phyloP scores from a whole-genome alignment of 1,140 invertebrate genomes.

The Adelges cooleyi region DNA sequence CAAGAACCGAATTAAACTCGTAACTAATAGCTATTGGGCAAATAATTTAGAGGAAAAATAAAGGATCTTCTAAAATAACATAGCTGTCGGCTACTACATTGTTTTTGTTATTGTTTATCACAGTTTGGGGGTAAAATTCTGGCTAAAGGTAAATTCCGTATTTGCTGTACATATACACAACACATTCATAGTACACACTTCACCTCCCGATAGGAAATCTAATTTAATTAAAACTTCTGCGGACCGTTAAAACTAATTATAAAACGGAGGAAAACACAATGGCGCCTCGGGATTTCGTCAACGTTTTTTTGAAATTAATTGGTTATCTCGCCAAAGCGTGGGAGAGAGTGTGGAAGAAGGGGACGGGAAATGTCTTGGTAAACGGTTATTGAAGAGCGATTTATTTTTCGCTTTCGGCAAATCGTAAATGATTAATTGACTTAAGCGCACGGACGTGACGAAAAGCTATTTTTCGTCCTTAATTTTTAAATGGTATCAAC shows the following conservation, averaged over 20 bases:
- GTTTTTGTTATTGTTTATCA: too few relatives aligned
- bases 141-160: too few relatives aligned
- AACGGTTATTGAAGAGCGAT: background rate
- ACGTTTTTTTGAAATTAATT: background rate
- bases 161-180: too few relatives aligned
- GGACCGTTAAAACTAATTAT: background rate
- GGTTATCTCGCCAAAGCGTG: background rate
- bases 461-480: background rate
- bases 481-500: constrained; percentile 11
- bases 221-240: constrained; percentile 7
- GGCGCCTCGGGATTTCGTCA: background rate
- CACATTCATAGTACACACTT: too few relatives aligned
- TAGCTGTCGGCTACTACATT: too few relatives aligned
- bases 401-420: background rate
- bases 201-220: background rate
- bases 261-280: background rate
- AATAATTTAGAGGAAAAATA: too few relatives aligned
- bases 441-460: background rate
- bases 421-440: constrained; percentile 11
- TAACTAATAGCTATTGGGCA: too few relatives aligned
- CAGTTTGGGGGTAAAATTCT: too few relatives aligned
- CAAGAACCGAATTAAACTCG: too few relatives aligned
- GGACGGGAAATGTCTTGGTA: background rate
- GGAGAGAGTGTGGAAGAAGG: background rate
- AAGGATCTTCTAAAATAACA: too few relatives aligned